Evolutionary conservation across 2,113 vertebrate genomes (phyloP).

Genomic region (Thomomys bottae): DNA sequence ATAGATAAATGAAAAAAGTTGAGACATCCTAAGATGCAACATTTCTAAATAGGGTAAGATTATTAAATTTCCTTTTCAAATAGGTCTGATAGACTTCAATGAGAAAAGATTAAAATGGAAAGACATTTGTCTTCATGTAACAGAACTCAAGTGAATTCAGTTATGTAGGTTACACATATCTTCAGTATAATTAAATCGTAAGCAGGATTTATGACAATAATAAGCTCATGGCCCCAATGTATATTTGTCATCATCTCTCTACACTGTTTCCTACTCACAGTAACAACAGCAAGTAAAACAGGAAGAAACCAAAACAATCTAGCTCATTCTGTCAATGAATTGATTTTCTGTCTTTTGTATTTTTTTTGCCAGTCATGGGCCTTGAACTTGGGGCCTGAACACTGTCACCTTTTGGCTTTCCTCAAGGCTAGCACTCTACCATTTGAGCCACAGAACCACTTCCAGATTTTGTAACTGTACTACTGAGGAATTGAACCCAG

Average conservation of each 20-base stretch:
- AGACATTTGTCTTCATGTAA: conserved; percentile 52
- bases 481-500: too few relatives aligned
- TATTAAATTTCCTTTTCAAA: conserved; percentile 65
- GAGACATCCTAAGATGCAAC: conserved; percentile 51
- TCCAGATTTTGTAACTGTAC: too few relatives aligned
- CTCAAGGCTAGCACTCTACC: too few relatives aligned
- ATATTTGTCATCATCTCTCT: conserved; percentile 29
- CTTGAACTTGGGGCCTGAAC: too few relatives aligned
- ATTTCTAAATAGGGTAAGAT: conserved; percentile 51
- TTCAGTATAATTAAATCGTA: conserved; percentile 53
- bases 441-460: too few relatives aligned
- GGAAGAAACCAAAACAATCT: background rate
- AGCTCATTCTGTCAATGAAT: background rate
- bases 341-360: too few relatives aligned
- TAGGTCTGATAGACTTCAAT: conserved; percentile 21
- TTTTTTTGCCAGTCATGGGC: too few relatives aligned
- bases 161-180: conserved; percentile 14
- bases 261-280: background rate
- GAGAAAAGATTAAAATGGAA: conserved; percentile 54
- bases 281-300: background rate
- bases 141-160: conserved; percentile 52
- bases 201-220: conserved; percentile 51
- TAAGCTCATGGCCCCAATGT: background rate
- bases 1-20: conserved; percentile 51
- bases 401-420: too few relatives aligned